phyloP scores from a whole-genome alignment of 2,888 invertebrate genomes.

The Meloe dianella region DNA sequence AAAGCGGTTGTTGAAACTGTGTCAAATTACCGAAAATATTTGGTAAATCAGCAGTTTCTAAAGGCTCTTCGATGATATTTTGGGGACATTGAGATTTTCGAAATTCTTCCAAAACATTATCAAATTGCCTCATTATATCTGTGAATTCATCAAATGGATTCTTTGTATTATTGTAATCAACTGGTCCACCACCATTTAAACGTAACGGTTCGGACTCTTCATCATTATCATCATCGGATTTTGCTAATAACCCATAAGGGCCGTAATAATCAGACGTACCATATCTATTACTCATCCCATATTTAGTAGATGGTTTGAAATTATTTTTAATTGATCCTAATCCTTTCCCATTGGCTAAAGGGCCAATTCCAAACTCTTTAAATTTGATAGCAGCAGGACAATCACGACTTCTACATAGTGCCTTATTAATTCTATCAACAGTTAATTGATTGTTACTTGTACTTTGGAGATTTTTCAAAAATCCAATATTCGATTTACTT shows the following conservation, averaged over 20 bases:
- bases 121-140: constrained; percentile 55
- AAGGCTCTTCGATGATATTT: constrained; percentile 42
- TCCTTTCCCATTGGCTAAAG: constrained; percentile 51
- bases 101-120: constrained; percentile 50
- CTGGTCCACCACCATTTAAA: constrained; percentile 43
- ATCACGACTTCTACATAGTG: constrained; percentile 50
- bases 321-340: constrained; percentile 50
- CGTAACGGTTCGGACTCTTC: constrained; percentile 20
- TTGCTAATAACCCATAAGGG: constrained; percentile 50
- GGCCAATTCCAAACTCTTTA: constrained; percentile 57
- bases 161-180: constrained; percentile 27
- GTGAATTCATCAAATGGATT: constrained; percentile 49
- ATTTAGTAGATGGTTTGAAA: constrained; percentile 42
- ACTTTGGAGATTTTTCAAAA: constrained; percentile 6
- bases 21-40: constrained; percentile 44
- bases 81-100: constrained; percentile 54
- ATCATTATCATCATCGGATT: constrained; percentile 26
- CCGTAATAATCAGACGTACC: constrained; percentile 52
- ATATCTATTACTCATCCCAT: constrained; percentile 53
- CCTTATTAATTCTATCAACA: constrained; percentile 45
- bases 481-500: neutral
- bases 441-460: constrained; percentile 39
- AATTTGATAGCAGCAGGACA: constrained; percentile 56
- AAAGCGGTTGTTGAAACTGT: constrained; percentile 51
- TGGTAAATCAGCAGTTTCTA: constrained; percentile 15